Conservation (phyloP, 2,797 vertebrate species). For the Syncerus caffer region DNA sequence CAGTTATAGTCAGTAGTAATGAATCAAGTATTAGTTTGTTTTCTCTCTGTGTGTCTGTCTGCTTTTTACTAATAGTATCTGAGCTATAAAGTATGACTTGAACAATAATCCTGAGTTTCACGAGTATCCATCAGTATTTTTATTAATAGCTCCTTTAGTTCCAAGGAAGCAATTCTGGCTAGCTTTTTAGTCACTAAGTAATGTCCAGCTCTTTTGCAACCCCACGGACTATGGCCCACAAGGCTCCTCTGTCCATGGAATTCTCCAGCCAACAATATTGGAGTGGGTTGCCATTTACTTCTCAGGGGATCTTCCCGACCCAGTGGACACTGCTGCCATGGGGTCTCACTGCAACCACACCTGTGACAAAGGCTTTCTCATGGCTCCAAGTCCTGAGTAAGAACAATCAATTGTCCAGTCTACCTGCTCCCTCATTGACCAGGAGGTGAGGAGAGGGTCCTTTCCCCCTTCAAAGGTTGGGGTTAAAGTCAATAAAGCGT, state of each 20-base stretch:
- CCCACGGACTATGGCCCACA: background rate
- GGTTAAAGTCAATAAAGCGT: background rate
- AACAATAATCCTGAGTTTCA: background rate
- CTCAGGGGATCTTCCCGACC: background rate
- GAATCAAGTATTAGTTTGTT: background rate
- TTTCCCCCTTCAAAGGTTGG: background rate
- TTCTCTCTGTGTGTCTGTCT: background rate
- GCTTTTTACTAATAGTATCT: background rate
- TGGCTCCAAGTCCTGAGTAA: background rate
- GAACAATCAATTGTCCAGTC: background rate
- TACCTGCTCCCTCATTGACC: background rate
- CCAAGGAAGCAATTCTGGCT: background rate
- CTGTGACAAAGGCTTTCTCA: background rate
- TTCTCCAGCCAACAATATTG: background rate
- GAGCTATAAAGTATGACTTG: background rate
- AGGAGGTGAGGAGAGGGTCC: background rate
- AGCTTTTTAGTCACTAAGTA: background rate
- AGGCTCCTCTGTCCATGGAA: background rate
- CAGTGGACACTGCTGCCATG: rapidly evolving
- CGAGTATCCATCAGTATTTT: background rate
- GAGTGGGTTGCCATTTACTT: background rate
- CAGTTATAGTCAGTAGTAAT: background rate
- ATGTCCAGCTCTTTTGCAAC: background rate
- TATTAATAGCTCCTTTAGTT: background rate
- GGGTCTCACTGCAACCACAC: background rate